These are phyloP conservation scores for Hypanus sabinus DNA, from an alignment of 2,113 vertebrate species.

Conservation along the genomic window DNA sequence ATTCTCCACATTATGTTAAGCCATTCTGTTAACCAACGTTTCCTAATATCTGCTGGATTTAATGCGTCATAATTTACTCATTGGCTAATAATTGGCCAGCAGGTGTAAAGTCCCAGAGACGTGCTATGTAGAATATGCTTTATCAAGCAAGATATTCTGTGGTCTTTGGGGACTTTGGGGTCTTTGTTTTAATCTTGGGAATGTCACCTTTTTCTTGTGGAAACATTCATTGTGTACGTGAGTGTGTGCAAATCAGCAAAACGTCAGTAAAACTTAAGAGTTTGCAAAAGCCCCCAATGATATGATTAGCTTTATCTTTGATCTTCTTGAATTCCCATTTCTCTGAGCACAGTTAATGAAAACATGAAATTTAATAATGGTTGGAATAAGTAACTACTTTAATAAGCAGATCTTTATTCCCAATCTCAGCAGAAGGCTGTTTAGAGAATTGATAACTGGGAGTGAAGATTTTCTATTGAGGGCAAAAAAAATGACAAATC, in stretches of 20 bases:
- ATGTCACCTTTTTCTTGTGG: not conserved
- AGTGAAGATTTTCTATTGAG: not conserved
- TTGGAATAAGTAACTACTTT: constrained; percentile 30
- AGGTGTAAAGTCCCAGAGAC: not conserved
- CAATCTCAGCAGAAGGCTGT: not conserved
- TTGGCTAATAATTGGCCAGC: not conserved
- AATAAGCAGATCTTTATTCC: constrained; percentile 6
- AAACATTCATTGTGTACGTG: not conserved
- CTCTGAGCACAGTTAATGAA: constrained; percentile 1
- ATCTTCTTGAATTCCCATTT: constrained; percentile 20
- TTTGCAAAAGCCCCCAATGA: not conserved
- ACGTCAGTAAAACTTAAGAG: not conserved
- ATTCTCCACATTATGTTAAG: not conserved
- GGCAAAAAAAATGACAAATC: not conserved
- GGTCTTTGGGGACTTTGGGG: not conserved
- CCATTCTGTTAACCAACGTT: not conserved
- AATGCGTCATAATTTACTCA: not conserved
- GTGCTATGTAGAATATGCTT: not conserved
- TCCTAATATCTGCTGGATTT: not conserved
- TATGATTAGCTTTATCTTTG: not conserved
- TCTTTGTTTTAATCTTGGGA: not conserved
- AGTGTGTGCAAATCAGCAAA: not conserved
- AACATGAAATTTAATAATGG: constrained; percentile 32
- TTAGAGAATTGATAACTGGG: not conserved
- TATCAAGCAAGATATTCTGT: not conserved